These are phyloP conservation scores for human (Homo sapiens) DNA, from an alignment of 2,113 vertebrate genomes.

Conservation along the genomic window DNA sequence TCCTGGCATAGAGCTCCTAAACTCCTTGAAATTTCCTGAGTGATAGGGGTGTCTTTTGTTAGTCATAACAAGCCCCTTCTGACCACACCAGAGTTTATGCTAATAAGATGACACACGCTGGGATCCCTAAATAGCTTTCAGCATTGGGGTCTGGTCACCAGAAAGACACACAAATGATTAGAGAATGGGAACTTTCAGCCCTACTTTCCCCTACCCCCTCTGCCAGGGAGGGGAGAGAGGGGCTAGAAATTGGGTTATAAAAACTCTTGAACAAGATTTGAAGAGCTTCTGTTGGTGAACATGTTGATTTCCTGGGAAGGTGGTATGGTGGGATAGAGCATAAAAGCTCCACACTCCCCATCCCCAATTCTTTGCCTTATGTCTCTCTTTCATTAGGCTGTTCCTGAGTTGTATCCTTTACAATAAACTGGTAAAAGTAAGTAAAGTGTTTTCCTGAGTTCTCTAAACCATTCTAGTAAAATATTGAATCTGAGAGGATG, in stretches of 20 bases:
- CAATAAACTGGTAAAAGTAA: not conserved
- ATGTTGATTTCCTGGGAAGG: not conserved
- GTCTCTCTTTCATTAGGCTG: not conserved
- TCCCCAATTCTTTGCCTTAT: not conserved
- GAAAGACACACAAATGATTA: not conserved
- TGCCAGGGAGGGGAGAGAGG: not conserved
- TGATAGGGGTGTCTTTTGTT: not conserved
- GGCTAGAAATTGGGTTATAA: not conserved
- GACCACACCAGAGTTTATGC: not conserved
- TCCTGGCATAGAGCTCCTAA: not conserved
- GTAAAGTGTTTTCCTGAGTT: not conserved
- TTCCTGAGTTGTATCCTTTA: not conserved
- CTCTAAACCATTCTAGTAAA: not conserved
- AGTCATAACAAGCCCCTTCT: not conserved
- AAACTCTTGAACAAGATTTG: not conserved
- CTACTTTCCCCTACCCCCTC: not conserved
- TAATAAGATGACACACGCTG: not conserved
- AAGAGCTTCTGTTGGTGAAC: not conserved
- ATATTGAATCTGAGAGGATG: not conserved
- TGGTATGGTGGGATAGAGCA: not conserved
- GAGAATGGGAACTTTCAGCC: not conserved
- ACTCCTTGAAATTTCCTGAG: not conserved
- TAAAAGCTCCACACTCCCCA: not conserved
- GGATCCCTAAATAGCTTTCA: not conserved
- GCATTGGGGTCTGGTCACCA: not conserved